Evolutionary conservation across 92 coral and sea anemone genomes (phyloP), one percentile per base, ranked within the genome.

Genomic region (Siderastrea radians): DNA sequence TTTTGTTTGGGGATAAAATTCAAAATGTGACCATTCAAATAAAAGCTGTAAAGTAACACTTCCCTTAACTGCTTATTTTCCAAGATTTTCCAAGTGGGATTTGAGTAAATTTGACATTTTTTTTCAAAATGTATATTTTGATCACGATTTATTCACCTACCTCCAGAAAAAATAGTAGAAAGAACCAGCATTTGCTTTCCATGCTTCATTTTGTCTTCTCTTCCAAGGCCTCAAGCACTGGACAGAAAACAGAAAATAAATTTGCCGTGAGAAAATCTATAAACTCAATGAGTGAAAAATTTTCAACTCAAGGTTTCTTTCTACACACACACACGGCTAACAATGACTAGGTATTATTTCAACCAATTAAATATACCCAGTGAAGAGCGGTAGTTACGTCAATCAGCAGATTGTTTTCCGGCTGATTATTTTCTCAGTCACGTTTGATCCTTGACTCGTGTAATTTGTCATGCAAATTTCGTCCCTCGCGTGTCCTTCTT

Each of bases 111-210:
- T 26, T 26, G 38, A 26, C 38, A 26, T 26, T 26, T 26, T 26
- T 26, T 26, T 26, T 26, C 38, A 26, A 26, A 26, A 26, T 26
- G 38, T 26, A 26, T 26, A 26, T 26, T 26, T 26, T 26, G 38
- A 26, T 26, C 38, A 55, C 8, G 61, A 2, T 8, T 4, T 8
- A 38, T 58, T 58, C 2, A 8, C 75, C 44, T 71, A 71, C 75
- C 75, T 71, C 75, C 75, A 71, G 75, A 71, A 71, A 71, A 8
- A 44, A 71, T 47, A 46, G 75, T 45, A 10, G 50, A 47, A 71
- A 71, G 50, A 49, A 45, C 52, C 16, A 47, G 51, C n/a, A 13
- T 19, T 71, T 71, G 52, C 16, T 46, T 44, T 49, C 75, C 38
- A 52, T 47, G 43, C 10, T 71, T 52, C 75, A 71, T 71, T 14